Percentiles rank a stretch among this genome's conserved stretches.
phyloP scores from a whole-genome alignment of 1,140 invertebrate genomes.

The Ceratosolen fusciceps region DNA sequence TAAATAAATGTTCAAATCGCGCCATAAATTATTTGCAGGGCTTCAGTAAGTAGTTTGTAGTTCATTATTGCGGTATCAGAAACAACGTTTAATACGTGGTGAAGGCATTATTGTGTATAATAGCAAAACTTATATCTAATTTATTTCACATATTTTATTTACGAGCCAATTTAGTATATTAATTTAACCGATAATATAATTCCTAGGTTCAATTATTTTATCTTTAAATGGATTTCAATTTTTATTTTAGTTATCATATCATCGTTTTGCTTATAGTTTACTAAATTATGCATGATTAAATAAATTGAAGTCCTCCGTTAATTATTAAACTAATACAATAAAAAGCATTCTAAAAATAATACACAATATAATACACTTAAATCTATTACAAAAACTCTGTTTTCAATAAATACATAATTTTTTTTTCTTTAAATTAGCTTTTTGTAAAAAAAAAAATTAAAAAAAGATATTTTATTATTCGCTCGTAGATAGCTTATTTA shows the following conservation, averaged over 20 bases:
- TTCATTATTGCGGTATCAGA: slow-evolving; percentile 16
- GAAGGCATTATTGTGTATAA: slow-evolving; percentile 24
- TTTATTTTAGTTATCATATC: slow-evolving; percentile 15
- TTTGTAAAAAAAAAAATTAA: slow-evolving; percentile 24
- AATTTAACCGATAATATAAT: background rate
- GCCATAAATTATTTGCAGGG: slow-evolving; percentile 23
- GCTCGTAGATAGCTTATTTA: slow-evolving; percentile 39
- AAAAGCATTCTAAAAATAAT: slow-evolving; percentile 6
- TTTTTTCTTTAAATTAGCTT: slow-evolving; percentile 26
- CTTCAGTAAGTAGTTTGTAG: slow-evolving; percentile 37
- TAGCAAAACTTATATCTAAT: background rate
- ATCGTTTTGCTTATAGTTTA: slow-evolving; percentile 23
- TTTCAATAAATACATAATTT: background rate
- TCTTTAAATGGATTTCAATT: slow-evolving; percentile 10
- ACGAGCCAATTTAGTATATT: background rate
- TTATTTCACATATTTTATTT: slow-evolving; percentile 4
- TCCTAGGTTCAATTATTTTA: background rate
- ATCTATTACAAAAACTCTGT: background rate
- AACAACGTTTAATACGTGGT: slow-evolving; percentile 29
- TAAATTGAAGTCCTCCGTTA: slow-evolving; percentile 19
- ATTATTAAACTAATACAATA: slow-evolving; percentile 2
- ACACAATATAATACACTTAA: background rate
- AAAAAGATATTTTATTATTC: too few species aligned
- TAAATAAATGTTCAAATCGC: slow-evolving; percentile 14
- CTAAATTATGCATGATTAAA: slow-evolving; percentile 4